phyloP scores from a whole-genome alignment of 2,113 vertebrate species.

The Engraulis encrasicolus region DNA sequence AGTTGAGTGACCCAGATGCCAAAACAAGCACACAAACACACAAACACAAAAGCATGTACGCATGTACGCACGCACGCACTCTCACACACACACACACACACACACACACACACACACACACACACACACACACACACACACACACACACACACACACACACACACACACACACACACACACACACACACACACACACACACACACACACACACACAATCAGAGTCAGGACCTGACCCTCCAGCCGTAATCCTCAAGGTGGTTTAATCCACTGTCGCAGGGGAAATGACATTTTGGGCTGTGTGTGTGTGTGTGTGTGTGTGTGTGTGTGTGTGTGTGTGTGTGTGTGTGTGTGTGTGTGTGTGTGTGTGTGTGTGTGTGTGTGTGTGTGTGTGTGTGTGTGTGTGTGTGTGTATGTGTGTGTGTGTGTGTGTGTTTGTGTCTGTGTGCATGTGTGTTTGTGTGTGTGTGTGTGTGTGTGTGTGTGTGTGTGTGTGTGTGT shows the following conservation, averaged over 20 bases:
- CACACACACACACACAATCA: not conserved
- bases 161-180: slow-evolving; percentile 4
- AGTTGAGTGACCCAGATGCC: slow-evolving; percentile 31
- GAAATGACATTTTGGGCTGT: not conserved
- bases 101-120: not conserved
- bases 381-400: no score
- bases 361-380: no score
- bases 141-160: slow-evolving; percentile 11
- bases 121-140: not conserved
- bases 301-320: no score
- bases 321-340: no score
- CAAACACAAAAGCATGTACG: not conserved
- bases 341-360: no score
- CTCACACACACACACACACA: not conserved
- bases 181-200: slow-evolving; percentile 8
- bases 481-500: no score
- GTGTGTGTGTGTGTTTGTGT: no score
- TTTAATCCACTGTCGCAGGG: slow-evolving; percentile 38
- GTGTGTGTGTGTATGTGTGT: no score
- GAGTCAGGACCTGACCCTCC: not conserved
- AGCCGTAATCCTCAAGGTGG: not conserved
- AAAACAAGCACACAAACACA: not conserved
- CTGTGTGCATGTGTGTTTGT: no score
- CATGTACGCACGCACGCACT: not conserved
- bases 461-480: no score